These are phyloP conservation scores for Bombus ignitus DNA, from an alignment of 1,140 invertebrate species.

Conservation along the genomic window DNA sequence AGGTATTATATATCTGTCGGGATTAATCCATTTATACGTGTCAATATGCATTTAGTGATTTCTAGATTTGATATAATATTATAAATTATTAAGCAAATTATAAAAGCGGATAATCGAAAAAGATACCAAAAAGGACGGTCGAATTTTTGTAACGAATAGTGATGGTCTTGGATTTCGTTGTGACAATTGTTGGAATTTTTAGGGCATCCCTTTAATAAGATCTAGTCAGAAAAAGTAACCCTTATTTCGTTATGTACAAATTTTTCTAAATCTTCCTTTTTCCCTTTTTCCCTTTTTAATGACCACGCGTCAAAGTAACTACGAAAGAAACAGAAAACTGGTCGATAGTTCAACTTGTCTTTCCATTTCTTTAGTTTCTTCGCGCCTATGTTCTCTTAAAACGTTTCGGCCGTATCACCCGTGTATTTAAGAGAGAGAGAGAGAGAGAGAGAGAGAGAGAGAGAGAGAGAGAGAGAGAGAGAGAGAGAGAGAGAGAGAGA, in stretches of 20 bases:
- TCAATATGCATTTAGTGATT: slow-evolving; percentile 31
- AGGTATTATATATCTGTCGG: background rate
- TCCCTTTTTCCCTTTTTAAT: background rate
- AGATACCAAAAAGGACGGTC: background rate
- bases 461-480: background rate
- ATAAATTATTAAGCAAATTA: background rate
- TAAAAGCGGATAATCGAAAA: slow-evolving; percentile 4
- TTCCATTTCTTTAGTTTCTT: background rate
- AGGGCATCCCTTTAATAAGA: background rate
- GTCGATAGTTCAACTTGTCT: background rate
- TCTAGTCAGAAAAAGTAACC: background rate
- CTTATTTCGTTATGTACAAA: background rate
- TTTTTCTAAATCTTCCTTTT: background rate
- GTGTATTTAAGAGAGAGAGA: background rate
- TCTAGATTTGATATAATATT: background rate
- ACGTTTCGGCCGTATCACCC: background rate
- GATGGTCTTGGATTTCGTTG: too few species aligned
- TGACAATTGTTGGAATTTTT: background rate
- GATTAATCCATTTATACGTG: slow-evolving; percentile 38
- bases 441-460: too few species aligned
- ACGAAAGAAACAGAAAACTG: background rate
- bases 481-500: background rate
- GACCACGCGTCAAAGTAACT: too few species aligned
- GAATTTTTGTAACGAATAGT: background rate
- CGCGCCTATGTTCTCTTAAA: slow-evolving; percentile 23